Percentiles rank a stretch among this genome's conserved stretches.
phyloP scores from a whole-genome alignment of 2,888 invertebrate genomes.

The Latheticus oryzae region DNA sequence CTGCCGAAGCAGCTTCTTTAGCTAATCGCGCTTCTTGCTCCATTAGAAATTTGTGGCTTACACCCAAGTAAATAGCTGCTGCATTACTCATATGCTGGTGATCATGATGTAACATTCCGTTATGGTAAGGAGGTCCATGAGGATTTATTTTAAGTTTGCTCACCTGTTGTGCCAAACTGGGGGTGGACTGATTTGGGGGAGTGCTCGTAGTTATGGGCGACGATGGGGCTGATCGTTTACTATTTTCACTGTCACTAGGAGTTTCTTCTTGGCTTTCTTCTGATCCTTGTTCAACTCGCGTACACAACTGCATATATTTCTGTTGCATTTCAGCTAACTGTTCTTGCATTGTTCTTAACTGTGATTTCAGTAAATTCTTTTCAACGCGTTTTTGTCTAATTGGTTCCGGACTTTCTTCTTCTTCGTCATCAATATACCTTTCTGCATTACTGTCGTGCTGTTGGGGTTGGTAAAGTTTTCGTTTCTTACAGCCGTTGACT shows the following conservation, averaged over 20 bases:
- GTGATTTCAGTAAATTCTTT: slow-evolving; percentile 87
- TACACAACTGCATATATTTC: slow-evolving; percentile 88
- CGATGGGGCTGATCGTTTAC: slow-evolving; percentile 66
- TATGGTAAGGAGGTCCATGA: slow-evolving; percentile 66
- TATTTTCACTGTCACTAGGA: slow-evolving; percentile 77
- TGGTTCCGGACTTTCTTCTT: slow-evolving; percentile 81
- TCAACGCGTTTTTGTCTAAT: slow-evolving; percentile 87
- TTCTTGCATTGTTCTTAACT: slow-evolving; percentile 88
- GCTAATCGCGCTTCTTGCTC: slow-evolving; percentile 83
- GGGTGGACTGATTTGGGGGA: slow-evolving; percentile 66
- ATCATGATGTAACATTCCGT: slow-evolving; percentile 63
- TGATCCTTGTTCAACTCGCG: slow-evolving; percentile 83
- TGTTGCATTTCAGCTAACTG: slow-evolving; percentile 93
- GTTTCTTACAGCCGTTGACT: slow-evolving; percentile 94
- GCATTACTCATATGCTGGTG: slow-evolving; percentile 67
- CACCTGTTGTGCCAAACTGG: slow-evolving; percentile 60
- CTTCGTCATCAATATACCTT: slow-evolving; percentile 76
- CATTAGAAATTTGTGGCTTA: slow-evolving; percentile 81
- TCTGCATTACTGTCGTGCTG: slow-evolving; percentile 83
- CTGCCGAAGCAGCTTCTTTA: slow-evolving; percentile 71
- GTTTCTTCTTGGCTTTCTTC: slow-evolving; percentile 81
- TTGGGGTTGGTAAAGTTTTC: slow-evolving; percentile 95
- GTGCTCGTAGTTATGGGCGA: slow-evolving; percentile 70
- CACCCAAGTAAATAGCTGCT: slow-evolving; percentile 79
- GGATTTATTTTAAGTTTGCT: slow-evolving; percentile 65